A percentile compares a stretch with the other conserved stretches of the same genome.
These are phyloP conservation scores for Cyanocitta stelleri DNA, from an alignment of 2,113 vertebrate species.

Conservation along the genomic window DNA sequence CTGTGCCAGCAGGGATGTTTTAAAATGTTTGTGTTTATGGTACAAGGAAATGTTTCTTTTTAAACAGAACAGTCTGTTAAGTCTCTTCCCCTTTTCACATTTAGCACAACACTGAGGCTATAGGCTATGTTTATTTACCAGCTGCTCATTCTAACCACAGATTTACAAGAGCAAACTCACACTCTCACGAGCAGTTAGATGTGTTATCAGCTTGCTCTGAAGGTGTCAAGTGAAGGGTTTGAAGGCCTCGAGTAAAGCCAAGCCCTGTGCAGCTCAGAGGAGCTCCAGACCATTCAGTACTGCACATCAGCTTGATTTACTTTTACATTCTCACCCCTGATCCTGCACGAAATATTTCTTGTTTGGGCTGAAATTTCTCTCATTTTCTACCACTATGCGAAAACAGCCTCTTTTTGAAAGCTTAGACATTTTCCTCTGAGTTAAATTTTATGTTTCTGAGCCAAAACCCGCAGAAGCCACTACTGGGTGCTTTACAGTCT, in stretches of 20 bases:
- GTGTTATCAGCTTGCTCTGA: neutral
- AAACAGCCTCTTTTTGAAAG: neutral
- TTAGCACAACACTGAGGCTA: neutral
- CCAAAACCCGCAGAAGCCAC: constrained; percentile 25
- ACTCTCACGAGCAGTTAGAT: neutral
- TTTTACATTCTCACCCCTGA: neutral
- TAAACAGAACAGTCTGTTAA: constrained; percentile 40
- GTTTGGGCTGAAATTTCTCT: neutral
- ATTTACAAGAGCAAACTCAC: neutral
- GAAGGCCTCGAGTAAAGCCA: neutral
- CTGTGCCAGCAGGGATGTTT: neutral
- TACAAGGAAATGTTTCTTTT: constrained; percentile 37
- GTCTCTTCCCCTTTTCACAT: constrained; percentile 52
- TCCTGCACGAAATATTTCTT: neutral
- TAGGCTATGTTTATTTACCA: constrained; percentile 19
- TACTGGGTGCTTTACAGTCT: constrained; percentile 10
- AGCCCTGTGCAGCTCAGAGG: neutral
- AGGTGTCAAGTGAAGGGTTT: neutral
- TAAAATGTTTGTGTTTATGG: neutral
- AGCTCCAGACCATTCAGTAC: neutral
- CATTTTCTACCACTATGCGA: neutral
- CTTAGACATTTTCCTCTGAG: neutral
- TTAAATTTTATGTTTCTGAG: constrained; percentile 21
- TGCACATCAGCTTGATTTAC: neutral
- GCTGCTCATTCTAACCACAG: neutral